Percentiles rank a stretch among this genome's conserved stretches.
These are phyloP conservation scores for Thecocarcelia acutangulata DNA, from an alignment of 2,888 invertebrate species.

Conservation along the genomic window DNA sequence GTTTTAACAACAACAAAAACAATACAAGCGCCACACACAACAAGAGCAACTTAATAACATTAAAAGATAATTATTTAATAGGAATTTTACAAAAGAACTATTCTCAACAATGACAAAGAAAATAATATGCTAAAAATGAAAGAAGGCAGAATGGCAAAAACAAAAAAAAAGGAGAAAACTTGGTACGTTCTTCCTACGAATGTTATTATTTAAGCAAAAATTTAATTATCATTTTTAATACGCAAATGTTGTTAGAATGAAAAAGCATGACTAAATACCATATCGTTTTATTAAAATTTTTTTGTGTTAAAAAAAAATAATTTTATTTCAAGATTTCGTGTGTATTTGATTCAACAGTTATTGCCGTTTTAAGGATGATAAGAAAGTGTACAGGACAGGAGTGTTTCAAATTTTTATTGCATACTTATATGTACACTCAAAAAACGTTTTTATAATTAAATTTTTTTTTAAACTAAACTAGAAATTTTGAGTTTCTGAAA, in stretches of 20 bases:
- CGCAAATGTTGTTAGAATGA: conserved; percentile 11
- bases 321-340: conserved; percentile 15
- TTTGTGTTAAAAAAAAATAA: conserved; percentile 13
- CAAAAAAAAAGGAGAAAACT: no score
- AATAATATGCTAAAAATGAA: conserved; percentile 39
- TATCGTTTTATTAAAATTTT: conserved; percentile 25
- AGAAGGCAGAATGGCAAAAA: conserved; percentile 34
- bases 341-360: conserved; percentile 6
- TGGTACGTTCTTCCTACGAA: no score
- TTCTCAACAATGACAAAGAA: conserved; percentile 28
- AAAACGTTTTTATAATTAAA: no score
- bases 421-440: no score
- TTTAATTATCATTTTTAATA: conserved; percentile 39
- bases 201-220: conserved; percentile 32
- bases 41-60: conserved; percentile 44
- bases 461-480: no score
- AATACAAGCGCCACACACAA: conserved; percentile 4
- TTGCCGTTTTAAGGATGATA: background rate
- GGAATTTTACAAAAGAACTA: conserved; percentile 36
- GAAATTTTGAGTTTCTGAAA: no score
- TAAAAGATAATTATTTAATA: conserved; percentile 60
- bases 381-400: no score
- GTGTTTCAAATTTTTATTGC: no score
- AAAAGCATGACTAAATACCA: conserved; percentile 46
- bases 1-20: conserved; percentile 60